Percentiles rank a stretch among this genome's conserved stretches.
Conservation (phyloP, 1,140 invertebrate species). For the Lepidotrigona ventralis region DNA sequence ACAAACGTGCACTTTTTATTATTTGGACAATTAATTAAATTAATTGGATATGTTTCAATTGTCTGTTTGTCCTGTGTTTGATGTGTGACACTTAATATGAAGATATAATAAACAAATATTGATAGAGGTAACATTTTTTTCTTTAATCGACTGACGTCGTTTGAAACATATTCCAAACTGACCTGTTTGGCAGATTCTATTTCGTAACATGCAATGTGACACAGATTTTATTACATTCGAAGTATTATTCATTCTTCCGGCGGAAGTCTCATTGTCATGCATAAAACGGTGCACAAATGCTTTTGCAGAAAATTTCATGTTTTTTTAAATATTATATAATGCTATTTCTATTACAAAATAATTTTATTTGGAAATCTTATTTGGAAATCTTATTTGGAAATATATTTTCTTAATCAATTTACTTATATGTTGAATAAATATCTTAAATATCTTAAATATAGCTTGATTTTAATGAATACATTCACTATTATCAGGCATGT, state of each 20-base stretch:
- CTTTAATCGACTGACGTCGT: conserved; percentile 4
- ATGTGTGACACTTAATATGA: not conserved
- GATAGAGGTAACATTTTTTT: not conserved
- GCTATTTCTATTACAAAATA: not conserved
- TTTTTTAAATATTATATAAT: not conserved
- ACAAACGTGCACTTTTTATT: conserved; percentile 60
- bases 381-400: too few relatives aligned
- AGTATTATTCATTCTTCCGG: conserved; percentile 64
- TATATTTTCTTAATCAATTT: not conserved
- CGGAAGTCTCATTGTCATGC: conserved; percentile 59
- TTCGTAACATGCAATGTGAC: conserved; percentile 21
- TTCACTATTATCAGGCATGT: not conserved
- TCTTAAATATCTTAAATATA: not conserved
- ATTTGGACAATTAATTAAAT: conserved; percentile 59
- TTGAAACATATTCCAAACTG: conserved; percentile 52
- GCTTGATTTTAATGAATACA: not conserved
- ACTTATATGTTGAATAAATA: not conserved
- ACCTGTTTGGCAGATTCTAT: conserved; percentile 18
- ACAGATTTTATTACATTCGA: conserved; percentile 50
- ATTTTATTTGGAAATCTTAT: not conserved
- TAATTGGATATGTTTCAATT: conserved; percentile 15
- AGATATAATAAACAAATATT: not conserved
- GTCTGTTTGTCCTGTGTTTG: not conserved
- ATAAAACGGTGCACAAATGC: conserved; percentile 16
- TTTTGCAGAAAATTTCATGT: not conserved